phyloP scores from a whole-genome alignment of 37 sponge, comb jelly and placozoan species.

The Crambe crambe region DNA sequence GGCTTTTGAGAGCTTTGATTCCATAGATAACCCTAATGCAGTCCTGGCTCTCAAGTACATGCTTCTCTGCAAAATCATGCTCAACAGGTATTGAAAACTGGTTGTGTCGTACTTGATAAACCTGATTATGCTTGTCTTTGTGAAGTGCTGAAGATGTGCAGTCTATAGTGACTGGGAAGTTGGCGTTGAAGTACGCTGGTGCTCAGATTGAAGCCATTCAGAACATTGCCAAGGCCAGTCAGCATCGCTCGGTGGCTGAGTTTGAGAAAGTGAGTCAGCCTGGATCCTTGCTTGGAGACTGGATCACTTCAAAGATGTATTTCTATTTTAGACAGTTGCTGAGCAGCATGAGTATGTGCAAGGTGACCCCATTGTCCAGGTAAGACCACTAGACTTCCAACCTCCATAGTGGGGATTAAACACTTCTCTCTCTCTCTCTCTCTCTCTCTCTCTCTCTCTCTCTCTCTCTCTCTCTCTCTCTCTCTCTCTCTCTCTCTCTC shows the following conservation, averaged over 20 bases:
- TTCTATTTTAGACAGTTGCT: slow-evolving; percentile 38
- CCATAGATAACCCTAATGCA: slow-evolving; percentile 79
- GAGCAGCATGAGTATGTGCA: slow-evolving; percentile 61
- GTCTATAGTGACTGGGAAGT: slow-evolving; percentile 85
- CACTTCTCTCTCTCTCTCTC: too few relatives aligned
- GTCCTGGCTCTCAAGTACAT: slow-evolving; percentile 93
- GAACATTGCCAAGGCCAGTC: slow-evolving; percentile 88
- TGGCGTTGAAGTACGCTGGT: slow-evolving; percentile 84
- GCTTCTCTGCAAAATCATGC: slow-evolving; percentile 98
- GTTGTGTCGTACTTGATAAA: background rate
- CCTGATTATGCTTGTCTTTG: background rate
- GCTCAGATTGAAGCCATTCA: slow-evolving; percentile 88
- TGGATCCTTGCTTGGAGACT: too few relatives aligned
- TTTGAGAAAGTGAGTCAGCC: slow-evolving; percentile 78
- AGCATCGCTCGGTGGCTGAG: slow-evolving; percentile 85
- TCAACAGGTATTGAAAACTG: slow-evolving; percentile 60
- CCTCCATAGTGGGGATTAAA: slow-evolving; percentile 25
- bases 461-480: slow-evolving; percentile 56
- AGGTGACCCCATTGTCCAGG: slow-evolving; percentile 79
- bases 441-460: too few relatives aligned
- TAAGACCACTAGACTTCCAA: slow-evolving; percentile 22
- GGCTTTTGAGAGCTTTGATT: slow-evolving; percentile 96
- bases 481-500: too few relatives aligned
- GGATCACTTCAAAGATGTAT: background rate
- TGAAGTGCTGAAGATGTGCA: slow-evolving; percentile 92